Conservation (phyloP, 53 echinoderm and acorn worm species). For the Antedon mediterranea region DNA sequence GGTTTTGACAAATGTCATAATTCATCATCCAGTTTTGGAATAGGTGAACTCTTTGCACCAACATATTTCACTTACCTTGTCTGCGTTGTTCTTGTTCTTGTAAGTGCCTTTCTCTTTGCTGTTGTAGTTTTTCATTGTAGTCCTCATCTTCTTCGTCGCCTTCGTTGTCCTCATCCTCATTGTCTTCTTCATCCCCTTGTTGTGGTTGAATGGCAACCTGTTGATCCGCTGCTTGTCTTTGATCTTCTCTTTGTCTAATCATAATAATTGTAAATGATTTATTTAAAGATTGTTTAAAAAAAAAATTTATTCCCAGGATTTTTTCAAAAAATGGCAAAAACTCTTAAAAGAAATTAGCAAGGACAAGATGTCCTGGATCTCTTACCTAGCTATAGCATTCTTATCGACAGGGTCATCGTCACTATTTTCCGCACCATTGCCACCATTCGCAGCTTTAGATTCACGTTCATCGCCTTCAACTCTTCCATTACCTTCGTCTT, state of each 20-base stretch:
- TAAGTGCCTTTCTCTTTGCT: slow-evolving; percentile 35
- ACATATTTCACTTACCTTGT: too few species aligned
- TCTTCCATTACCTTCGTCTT: background rate
- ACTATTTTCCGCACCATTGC: background rate
- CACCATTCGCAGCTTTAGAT: background rate
- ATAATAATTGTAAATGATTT: too few species aligned
- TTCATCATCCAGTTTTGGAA: too few species aligned
- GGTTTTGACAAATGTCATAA: too few species aligned
- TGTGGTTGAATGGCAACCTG: slow-evolving; percentile 33
- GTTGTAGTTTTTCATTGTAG: slow-evolving; percentile 23
- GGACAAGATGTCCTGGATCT: too few species aligned
- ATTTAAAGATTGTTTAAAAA: too few species aligned
- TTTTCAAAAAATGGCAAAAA: too few species aligned
- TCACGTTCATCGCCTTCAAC: background rate
- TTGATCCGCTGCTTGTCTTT: slow-evolving; percentile 11
- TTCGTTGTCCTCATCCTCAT: slow-evolving; percentile 18
- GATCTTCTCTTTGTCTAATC: background rate
- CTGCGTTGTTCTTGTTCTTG: slow-evolving; percentile 14
- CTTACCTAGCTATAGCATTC: background rate
- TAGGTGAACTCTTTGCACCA: too few species aligned
- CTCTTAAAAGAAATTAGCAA: too few species aligned
- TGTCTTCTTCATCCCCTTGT: slow-evolving; percentile 20
- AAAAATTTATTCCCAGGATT: too few species aligned
- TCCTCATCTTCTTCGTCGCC: slow-evolving; percentile 27
- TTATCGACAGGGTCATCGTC: background rate